Base-by-base conservation (phyloP, 2,113 vertebrate genomes). In the Columba livia region DNA sequence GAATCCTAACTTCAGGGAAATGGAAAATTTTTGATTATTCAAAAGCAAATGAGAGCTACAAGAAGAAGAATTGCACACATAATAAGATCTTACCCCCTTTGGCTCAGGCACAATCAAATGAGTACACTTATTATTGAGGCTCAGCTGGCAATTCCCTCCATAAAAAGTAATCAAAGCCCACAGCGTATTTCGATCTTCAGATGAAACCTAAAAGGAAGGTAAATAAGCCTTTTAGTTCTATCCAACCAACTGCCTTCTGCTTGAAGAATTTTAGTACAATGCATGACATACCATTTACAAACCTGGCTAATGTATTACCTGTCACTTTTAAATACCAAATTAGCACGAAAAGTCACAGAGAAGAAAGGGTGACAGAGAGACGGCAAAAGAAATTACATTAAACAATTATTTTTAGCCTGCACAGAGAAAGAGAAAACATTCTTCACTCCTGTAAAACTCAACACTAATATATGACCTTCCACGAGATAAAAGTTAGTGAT, bases 151-250 rank as follows among this genome's bases (percentile, higher is more conserved):
- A 65, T 98, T 98, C 14, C 99, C 99, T 65, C 99, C 99, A 86
- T 99, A 98, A 97, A 99, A 99, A 13, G 99, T 99, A 47, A 99
- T 93, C 96, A 99, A 98, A n/a, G 99, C 99, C 99, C 99, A 99
- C 67, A 99, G 98, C 8, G 98, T 79, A 57, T 95, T 99, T 78
- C 99, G 98, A 95, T 99, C 99, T 57, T 98, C 99, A 57, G 98
- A 94, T 0, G 98, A 98, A 95, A 99, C 98, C 99, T 99, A 86
- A 54, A 44, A 62, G 65, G 54, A 67, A 89, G 54, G 36, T 3
- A 54, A 85, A 65, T 11, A 73, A 62, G 53, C 19, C 31, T 87
- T 69, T 94, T 5, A 94, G 67, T 26, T 89, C 50, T 62, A 75
- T 11, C 32, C 50, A 90, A 60, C 11, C 61, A 78, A 32, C 31